Percentiles rank a stretch among this genome's conserved stretches.
phyloP scores from a whole-genome alignment of 2,113 vertebrate genomes.

The Girardinichthys multiradiatus region DNA sequence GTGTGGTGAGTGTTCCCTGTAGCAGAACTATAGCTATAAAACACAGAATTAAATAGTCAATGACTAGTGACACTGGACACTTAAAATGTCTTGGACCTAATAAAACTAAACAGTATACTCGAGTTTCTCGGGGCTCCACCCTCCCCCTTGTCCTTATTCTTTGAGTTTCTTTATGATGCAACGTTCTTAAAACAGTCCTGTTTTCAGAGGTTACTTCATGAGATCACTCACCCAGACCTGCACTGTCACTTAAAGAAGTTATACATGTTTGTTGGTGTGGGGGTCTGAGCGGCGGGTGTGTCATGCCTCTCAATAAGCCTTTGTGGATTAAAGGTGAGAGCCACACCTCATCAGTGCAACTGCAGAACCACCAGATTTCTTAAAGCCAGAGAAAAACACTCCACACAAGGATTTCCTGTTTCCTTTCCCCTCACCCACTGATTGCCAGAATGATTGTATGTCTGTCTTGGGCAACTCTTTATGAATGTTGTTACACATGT shows the following conservation, averaged over 20 bases:
- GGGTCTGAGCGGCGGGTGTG: too few species aligned
- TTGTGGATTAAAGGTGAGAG: constrained; percentile 15
- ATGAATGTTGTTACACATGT: neutral
- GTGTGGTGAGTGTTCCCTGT: too few species aligned
- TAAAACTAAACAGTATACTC: too few species aligned
- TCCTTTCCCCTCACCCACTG: constrained; percentile 29
- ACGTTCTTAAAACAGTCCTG: neutral
- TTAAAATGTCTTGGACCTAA: too few species aligned
- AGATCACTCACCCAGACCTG: neutral
- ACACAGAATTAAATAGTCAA: too few species aligned
- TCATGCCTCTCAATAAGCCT: neutral
- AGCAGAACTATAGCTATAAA: too few species aligned
- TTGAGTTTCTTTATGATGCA: neutral
- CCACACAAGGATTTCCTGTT: constrained; percentile 48
- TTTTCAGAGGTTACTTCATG: neutral
- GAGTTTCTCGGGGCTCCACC: too few species aligned
- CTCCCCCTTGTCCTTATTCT: neutral
- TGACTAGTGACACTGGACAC: too few species aligned
- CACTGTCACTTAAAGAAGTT: neutral
- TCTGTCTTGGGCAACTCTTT: constrained; percentile 2
- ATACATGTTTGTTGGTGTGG: neutral
- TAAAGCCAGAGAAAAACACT: constrained; percentile 14
- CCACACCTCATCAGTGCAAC: constrained; percentile 5
- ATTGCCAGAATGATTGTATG: neutral
- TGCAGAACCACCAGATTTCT: too few species aligned